Percentiles rank a stretch among this genome's conserved stretches.
Conservation (phyloP, 2,113 vertebrate species). For the Lontra canadensis region DNA sequence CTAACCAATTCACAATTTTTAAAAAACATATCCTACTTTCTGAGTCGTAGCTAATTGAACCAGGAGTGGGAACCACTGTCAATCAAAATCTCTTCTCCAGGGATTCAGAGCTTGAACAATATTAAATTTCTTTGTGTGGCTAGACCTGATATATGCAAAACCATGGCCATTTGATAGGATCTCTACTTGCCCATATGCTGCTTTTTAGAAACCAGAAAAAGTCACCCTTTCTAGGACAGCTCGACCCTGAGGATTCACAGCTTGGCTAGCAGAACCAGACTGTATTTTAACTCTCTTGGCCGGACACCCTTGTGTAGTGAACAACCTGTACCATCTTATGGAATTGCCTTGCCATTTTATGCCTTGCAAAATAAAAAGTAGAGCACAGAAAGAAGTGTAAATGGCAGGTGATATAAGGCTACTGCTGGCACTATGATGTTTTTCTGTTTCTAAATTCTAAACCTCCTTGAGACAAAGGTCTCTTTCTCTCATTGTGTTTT, state of each 20-base stretch:
- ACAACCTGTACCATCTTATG: background rate
- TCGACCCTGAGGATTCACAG: background rate
- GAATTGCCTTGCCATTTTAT: background rate
- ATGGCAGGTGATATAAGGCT: background rate
- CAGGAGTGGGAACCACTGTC: background rate
- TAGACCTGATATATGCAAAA: background rate
- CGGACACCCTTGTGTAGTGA: background rate
- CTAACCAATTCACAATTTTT: background rate
- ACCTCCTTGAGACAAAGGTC: background rate
- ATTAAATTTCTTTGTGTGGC: background rate
- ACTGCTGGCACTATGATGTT: background rate
- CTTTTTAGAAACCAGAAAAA: background rate
- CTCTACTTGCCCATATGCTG: background rate
- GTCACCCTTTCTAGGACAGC: background rate
- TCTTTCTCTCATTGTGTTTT: background rate
- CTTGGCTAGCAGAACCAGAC: background rate
- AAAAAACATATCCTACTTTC: background rate
- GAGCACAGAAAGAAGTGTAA: background rate
- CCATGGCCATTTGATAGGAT: background rate
- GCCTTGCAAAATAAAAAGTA: background rate
- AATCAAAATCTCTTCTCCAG: background rate
- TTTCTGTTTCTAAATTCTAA: conserved; percentile 2
- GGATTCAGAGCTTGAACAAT: background rate
- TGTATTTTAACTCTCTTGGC: background rate
- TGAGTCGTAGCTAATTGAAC: background rate